Percentiles rank a stretch among this genome's conserved stretches.
phyloP scores from a whole-genome alignment of 2,113 vertebrate species.

The Micronycteris hirsuta region DNA sequence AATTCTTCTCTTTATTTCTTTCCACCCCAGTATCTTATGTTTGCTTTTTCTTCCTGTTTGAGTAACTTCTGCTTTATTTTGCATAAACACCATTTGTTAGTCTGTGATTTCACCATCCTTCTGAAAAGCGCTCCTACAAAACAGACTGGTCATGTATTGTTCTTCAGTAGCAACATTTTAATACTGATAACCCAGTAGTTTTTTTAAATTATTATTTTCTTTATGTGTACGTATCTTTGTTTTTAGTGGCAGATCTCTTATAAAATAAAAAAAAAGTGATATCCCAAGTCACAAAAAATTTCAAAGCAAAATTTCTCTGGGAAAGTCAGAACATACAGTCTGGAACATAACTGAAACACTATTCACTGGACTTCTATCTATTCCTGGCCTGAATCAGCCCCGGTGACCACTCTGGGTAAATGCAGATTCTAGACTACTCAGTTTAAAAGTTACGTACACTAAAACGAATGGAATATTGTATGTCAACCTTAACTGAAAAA shows the following conservation, averaged over 20 bases:
- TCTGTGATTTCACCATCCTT: not conserved
- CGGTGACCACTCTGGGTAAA: not conserved
- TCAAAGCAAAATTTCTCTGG: not conserved
- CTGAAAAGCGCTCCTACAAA: not conserved
- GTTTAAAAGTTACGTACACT: not conserved
- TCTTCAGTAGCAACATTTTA: not conserved
- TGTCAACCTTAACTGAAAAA: not conserved
- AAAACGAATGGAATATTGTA: not conserved
- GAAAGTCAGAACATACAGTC: not conserved
- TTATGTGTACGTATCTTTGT: not conserved
- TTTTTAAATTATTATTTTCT: not conserved
- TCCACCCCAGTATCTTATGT: not conserved
- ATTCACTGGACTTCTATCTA: not conserved
- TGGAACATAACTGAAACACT: not conserved
- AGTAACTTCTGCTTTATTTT: not conserved
- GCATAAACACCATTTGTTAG: not conserved
- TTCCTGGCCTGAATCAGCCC: rapidly evolving
- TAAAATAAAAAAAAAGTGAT: not conserved
- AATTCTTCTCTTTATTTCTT: not conserved
- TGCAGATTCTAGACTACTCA: not conserved
- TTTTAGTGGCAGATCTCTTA: not conserved
- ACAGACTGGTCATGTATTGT: not conserved
- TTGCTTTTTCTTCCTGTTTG: not conserved
- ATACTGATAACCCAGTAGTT: not conserved
- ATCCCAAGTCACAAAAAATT: not conserved